phyloP scores from a whole-genome alignment of 2,888 invertebrate genomes.

The Tachina lurida region DNA sequence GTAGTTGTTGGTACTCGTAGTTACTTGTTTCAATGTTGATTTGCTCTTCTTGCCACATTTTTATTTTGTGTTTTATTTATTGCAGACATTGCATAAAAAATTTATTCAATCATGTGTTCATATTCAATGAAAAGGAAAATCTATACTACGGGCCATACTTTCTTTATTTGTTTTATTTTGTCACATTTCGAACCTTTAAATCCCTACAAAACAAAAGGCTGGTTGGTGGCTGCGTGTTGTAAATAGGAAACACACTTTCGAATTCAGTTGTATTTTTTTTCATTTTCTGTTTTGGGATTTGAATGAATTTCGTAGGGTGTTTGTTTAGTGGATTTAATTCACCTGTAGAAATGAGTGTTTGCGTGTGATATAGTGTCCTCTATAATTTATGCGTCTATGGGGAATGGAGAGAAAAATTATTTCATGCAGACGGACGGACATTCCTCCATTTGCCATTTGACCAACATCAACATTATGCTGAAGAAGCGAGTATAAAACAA shows the following conservation, averaged over 20 bases:
- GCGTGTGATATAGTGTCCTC: conserved; percentile 13
- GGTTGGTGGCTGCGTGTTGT: background rate
- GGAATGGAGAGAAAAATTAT: conserved; percentile 12
- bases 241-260: conserved; percentile 4
- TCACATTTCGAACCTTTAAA: background rate
- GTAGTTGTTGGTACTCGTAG: conserved; percentile 7
- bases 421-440: conserved; percentile 1
- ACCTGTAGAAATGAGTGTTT: background rate
- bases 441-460: conserved; percentile 8
- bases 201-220: conserved; percentile 28
- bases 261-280: background rate
- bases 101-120: conserved; percentile 59
- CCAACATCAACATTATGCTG: conserved; percentile 13
- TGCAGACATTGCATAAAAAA: conserved; percentile 32
- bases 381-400: conserved; percentile 48
- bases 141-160: conserved; percentile 9
- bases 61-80: conserved; percentile 21
- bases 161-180: background rate
- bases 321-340: background rate
- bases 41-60: background rate
- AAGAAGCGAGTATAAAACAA: conserved; percentile 24
- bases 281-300: background rate
- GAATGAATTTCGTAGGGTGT: background rate
- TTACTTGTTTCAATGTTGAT: conserved; percentile 32
- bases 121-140: conserved; percentile 67